A percentile compares a stretch with the other conserved stretches of the same genome.
Evolutionary conservation across 1,140 invertebrate genomes (phyloP).

Genomic region (Cyclargus thomasi): DNA sequence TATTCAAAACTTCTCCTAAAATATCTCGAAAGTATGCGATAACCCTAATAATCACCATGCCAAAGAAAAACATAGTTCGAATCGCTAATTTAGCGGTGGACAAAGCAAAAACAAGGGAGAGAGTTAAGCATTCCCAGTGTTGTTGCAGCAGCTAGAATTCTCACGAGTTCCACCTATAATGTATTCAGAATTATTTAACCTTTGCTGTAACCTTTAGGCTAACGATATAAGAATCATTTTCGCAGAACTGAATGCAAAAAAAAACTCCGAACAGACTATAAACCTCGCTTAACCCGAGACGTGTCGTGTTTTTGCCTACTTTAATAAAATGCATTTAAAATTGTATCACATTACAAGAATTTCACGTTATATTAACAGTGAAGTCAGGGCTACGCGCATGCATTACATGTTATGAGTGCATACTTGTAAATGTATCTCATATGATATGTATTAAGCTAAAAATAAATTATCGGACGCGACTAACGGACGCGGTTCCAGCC

Average conservation of each 20-base stretch:
- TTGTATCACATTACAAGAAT: conserved; percentile 5
- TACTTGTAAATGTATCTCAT: too few species aligned
- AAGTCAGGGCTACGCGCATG: too few species aligned
- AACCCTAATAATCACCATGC: background rate
- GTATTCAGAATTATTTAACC: too few species aligned
- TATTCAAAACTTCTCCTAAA: background rate
- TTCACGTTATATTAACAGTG: background rate
- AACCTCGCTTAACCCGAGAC: conserved; percentile 16
- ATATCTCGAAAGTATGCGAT: background rate
- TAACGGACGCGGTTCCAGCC: too few species aligned
- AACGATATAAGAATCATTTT: too few species aligned
- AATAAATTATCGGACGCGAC: too few species aligned
- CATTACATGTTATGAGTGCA: background rate
- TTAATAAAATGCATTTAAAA: conserved; percentile 13
- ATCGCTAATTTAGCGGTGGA: conserved; percentile 23
- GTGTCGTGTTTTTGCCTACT: conserved; percentile 8
- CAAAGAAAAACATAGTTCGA: conserved; percentile 6
- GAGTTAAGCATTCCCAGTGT: conserved; percentile 25
- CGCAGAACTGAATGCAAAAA: too few species aligned
- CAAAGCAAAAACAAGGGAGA: conserved; percentile 25
- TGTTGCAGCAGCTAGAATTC: conserved; percentile 27
- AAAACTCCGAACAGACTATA: background rate
- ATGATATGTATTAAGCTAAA: too few species aligned
- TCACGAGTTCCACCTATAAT: conserved; percentile 25
- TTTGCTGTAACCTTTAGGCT: too few species aligned